Evolutionary conservation across 2,113 vertebrate species (phyloP).

Genomic region (Camelus bactrianus): DNA sequence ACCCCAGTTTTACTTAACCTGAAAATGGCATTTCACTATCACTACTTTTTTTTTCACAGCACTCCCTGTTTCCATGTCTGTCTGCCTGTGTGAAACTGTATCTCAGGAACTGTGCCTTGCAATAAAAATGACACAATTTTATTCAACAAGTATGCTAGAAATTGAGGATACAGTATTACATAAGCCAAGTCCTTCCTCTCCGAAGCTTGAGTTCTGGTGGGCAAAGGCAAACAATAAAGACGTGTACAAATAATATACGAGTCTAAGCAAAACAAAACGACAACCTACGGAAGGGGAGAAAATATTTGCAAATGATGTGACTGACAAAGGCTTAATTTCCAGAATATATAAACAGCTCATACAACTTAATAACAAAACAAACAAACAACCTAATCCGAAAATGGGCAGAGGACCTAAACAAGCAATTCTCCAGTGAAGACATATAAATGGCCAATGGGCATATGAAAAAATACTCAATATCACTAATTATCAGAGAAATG

Average conservation of each 20-base stretch:
- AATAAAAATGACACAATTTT: background rate
- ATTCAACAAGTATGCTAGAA: background rate
- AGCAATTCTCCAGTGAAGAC: no score
- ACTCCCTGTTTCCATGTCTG: background rate
- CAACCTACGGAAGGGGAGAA: no score
- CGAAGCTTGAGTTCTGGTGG: background rate
- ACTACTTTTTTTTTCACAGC: background rate
- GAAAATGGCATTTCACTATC: background rate
- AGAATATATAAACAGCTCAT: no score
- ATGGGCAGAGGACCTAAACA: no score
- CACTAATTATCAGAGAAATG: no score
- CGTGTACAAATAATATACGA: fast-evolving
- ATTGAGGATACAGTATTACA: background rate
- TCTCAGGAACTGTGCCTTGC: background rate
- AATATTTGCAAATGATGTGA: no score
- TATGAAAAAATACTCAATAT: no score
- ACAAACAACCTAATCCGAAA: no score
- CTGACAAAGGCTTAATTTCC: no score
- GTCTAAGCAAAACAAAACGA: no score
- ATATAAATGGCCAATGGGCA: no score
- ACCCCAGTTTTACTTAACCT: background rate
- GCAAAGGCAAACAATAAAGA: background rate
- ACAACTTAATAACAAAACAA: no score
- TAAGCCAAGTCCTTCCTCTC: background rate
- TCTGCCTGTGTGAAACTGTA: background rate